Base-by-base conservation (phyloP, 2,888 invertebrate species). In the Diarsia dahlii region DNA sequence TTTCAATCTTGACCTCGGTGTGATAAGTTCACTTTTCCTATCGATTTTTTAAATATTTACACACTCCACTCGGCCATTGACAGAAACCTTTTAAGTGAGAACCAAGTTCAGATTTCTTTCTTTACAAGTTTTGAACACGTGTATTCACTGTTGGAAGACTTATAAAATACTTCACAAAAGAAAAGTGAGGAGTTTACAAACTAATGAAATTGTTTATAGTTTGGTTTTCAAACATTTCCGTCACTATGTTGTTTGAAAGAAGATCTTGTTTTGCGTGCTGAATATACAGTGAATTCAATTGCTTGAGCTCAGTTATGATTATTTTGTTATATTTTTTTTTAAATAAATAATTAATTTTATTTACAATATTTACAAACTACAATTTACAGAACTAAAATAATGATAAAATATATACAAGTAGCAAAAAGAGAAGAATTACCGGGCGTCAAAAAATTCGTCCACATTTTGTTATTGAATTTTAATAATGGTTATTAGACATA, bases 81-180 rank as follows among this genome's bases (percentile, higher is more conserved):
- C 74, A 12, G 81, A 81, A 81, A 62, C 83, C 81, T 74, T 82
- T 81, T 12, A 78, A 78, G 74, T 71, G 18, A 4, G 5, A 20
- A 63, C 45, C 58, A 69, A 72, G 75, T 69, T 75, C 64, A 81
- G 23, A 81, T 75, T 83, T 79, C 70, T 60, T 73, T 60, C 46
- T n/a, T 48, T 28, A 71, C 12, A 72, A 65, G 48, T 71, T 58
- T 65, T 50, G 9, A 12, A 76, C 52, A 54, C 58, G 39, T 58
- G 67, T 63, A 52, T 69, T 20, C 52, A 58, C 67, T 10, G 52
- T 46, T 60, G 23, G 73, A 84, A 81, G 75, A 69, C 75, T 54
- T 83, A 70, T 60, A 50, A 64, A 71, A 52, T 60, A 60, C 71
- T 50, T 75, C 5, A 75, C 56, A 3, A 64, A 52, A 46, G 9